Base-by-base conservation (phyloP, 2,888 invertebrate genomes). In the Tricholauxania praeusta region DNA sequence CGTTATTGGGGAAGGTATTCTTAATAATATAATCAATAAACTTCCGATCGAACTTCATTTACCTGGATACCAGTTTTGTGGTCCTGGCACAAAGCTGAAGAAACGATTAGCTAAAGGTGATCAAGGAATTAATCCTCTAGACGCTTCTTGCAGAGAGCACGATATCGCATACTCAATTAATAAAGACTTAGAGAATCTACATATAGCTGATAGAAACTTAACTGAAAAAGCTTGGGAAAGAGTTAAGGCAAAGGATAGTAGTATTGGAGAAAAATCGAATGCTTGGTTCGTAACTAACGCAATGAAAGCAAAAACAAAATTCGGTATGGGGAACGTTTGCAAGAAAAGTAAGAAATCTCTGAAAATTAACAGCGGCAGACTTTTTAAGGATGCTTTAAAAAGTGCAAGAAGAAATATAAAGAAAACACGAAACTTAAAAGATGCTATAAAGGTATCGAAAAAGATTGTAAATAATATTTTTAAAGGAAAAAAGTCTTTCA, bases 301-400 rank as follows among this genome's bases (percentile, higher is more conserved):
- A 32, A 78, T 78, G 78, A 76, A 75, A 49, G 51, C 73, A 17
- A 78, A 78, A 74, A 48, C 62, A 14, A 74, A 70, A 71, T 57
- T 76, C 51, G 76, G 76, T 22, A 72, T 78, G 73, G 76, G 76
- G 12, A 71, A 57, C 53, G 59, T 55, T 52, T 48, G 55, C 51
- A 72, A 51, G 17, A 70, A 17, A 60, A 64, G 10, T 10, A 68
- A 57, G n/a, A 68, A 62, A 57, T 19, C 10, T 14, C 52, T 19
- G 47, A 59, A 47, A 7, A 71, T 64, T 65, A 32, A 55, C 12
- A 28, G 65, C 32, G 53, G 57, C 3, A 75, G 64, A 49, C 17
- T 70, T 64, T 72, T 72, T 71, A 53, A 53, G 48, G 57, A 65
- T 15, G 67, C 74, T 22, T 14, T 77, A 14, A 28, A 28, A 53